Evolutionary conservation across 2,113 vertebrate species (phyloP).

Genomic region (Psilopogon haemacephalus): DNA sequence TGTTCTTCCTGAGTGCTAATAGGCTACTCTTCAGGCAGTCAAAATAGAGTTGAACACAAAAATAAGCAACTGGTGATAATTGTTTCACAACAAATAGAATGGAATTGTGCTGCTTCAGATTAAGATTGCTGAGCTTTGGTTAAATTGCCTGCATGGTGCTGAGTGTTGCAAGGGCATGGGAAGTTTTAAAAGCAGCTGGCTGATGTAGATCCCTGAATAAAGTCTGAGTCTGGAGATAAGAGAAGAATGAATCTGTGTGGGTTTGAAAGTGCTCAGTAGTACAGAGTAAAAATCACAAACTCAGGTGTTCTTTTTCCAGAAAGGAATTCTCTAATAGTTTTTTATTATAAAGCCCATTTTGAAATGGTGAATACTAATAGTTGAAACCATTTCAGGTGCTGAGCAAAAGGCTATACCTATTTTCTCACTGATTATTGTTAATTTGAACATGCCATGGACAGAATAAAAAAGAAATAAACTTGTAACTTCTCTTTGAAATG

Average conservation of each 20-base stretch:
- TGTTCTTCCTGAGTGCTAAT: not conserved
- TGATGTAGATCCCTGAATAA: not conserved
- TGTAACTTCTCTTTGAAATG: not conserved
- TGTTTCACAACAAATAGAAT: not conserved
- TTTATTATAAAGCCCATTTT: not conserved
- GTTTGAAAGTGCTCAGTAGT: not conserved
- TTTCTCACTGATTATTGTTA: not conserved
- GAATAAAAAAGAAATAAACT: not conserved
- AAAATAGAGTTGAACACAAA: not conserved
- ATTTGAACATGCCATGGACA: not conserved
- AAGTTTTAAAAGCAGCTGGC: not conserved
- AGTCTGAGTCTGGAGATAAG: not conserved
- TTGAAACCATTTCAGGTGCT: not conserved
- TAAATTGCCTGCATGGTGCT: not conserved
- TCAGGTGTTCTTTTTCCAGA: not conserved
- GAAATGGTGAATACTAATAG: not conserved
- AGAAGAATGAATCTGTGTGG: not conserved
- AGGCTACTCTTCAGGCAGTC: not conserved
- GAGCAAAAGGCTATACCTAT: not conserved
- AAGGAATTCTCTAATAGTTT: not conserved
- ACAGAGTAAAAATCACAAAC: not conserved
- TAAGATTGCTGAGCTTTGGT: not conserved
- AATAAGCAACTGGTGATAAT: not conserved
- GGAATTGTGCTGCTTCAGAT: not conserved
- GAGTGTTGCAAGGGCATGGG: not conserved